A percentile compares a stretch with the other conserved stretches of the same genome.
These are phyloP conservation scores for Carollia perspicillata DNA, from an alignment of 2,113 vertebrate species.

Conservation along the genomic window DNA sequence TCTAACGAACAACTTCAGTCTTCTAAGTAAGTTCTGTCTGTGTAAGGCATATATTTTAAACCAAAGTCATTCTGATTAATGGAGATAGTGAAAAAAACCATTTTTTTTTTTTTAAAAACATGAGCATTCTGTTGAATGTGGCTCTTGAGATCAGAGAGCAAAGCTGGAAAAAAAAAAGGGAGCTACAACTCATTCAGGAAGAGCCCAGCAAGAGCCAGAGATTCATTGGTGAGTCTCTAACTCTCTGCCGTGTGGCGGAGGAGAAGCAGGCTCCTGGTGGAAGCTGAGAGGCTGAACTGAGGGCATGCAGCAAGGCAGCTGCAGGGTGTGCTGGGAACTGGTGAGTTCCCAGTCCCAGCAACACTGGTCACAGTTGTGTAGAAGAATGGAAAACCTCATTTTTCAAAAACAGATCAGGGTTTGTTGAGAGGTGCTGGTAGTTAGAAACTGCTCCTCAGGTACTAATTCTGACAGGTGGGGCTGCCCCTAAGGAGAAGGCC, in stretches of 20 bases:
- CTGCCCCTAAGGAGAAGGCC: background rate
- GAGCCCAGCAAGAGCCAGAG: slow-evolving; percentile 41
- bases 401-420: background rate
- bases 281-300: background rate
- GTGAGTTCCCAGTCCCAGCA: background rate
- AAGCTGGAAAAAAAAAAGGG: background rate
- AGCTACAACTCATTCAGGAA: slow-evolving; percentile 40
- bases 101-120: background rate
- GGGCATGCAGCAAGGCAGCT: background rate
- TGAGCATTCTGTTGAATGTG: slow-evolving; percentile 29
- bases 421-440: background rate
- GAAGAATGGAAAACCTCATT: background rate
- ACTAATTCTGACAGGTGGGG: background rate
- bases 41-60: background rate
- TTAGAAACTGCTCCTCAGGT: background rate
- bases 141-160: slow-evolving; percentile 8
- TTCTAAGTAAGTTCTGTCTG: background rate
- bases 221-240: background rate
- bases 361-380: background rate
- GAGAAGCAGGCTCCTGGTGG: background rate
- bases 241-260: background rate
- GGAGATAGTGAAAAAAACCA: background rate
- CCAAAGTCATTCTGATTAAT: background rate
- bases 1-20: slow-evolving; percentile 28
- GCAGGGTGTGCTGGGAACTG: background rate